Percentiles rank a stretch among this genome's conserved stretches.
These are phyloP conservation scores for Bergia puertoricense DNA, from an alignment of 92 coral and sea anemone species.

Conservation along the genomic window DNA sequence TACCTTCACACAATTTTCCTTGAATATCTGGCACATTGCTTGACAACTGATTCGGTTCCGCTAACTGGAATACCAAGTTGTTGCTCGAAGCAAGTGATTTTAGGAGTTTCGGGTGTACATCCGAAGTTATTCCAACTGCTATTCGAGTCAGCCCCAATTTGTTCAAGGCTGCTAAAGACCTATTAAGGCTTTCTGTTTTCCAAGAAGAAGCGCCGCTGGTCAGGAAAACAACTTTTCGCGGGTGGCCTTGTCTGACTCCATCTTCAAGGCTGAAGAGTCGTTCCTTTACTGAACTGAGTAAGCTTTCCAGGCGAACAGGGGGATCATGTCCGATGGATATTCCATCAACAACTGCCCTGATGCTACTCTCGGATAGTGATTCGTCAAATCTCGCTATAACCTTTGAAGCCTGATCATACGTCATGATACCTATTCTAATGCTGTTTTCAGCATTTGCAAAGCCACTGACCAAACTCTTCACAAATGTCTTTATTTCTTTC, in stretches of 20 bases:
- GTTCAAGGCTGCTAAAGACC: conserved; percentile 40
- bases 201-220: conserved; percentile 50
- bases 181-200: conserved; percentile 39
- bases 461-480: conserved; percentile 29
- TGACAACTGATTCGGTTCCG: not conserved
- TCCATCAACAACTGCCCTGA: conserved; percentile 16
- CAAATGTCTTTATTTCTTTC: conserved; percentile 45
- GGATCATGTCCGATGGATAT: conserved; percentile 21
- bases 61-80: not conserved
- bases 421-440: conserved; percentile 47
- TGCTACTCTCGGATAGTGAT: not conserved
- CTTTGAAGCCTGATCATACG: conserved; percentile 7
- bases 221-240: conserved; percentile 60
- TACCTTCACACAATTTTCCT: conserved; percentile 46
- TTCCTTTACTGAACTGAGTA: conserved; percentile 21
- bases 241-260: conserved; percentile 75
- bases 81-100: conserved; percentile 42
- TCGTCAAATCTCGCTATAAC: conserved; percentile 21
- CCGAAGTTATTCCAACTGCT: conserved; percentile 39
- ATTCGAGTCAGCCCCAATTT: conserved; percentile 43
- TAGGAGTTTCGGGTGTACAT: conserved; percentile 21
- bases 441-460: conserved; percentile 58
- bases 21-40: conserved; percentile 35
- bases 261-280: conserved; percentile 72
- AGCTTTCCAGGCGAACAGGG: conserved; percentile 5